Base-by-base conservation (phyloP, 92 coral and sea anemone species). In the Epizoanthus ramosus region DNA sequence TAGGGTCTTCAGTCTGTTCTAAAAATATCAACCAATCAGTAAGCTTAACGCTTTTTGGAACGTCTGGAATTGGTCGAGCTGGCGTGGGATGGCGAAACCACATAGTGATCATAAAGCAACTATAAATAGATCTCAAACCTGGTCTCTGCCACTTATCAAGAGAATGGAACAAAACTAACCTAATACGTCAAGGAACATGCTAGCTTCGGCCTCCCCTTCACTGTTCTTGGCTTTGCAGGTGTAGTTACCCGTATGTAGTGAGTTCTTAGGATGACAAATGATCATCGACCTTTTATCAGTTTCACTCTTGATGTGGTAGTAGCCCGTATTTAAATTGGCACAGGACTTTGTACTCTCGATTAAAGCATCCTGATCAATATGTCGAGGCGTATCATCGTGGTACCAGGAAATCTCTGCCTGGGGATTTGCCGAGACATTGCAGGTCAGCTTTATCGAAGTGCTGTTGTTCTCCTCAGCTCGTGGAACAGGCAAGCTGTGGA, bases 361-460 rank as follows among this genome's bases (percentile, higher is more conserved):
- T 5, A n/a, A 60, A 1, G 47, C 9, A 67, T 67, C 9, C 47
- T 8, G 22, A 0, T 77, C 14, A 13, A 77, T n/a, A 22, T 47
- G 25, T 6, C 61, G 47, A 39, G 3, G 47, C 8, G 14, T 24
- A 12, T 59, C 17, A 22, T 61, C 59, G 41, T 17, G 82, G 15
- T 37, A 61, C 82, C 82, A 77, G 57, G 1, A 5, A 8, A 77
- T 28, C n/a, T 19, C 41, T 2, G 82, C 57, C 82, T 6, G 45
- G 0, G 82, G 82, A 19, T 77, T 77, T 14, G 70, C 82, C 0
- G 82, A 39, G 22, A 77, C 71, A 77, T 77, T 77, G 23, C 82
- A 77, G 25, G 71, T 61, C 23, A 77, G 17, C 18, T 15, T 8
- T 9, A 77, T 70, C 71, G 58, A 61, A 6, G 57, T 60, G 13